A percentile compares a stretch with the other conserved stretches of the same genome.
These are phyloP conservation scores for Callospermophilus lateralis DNA, from an alignment of 2,113 vertebrate genomes.

Conservation along the genomic window DNA sequence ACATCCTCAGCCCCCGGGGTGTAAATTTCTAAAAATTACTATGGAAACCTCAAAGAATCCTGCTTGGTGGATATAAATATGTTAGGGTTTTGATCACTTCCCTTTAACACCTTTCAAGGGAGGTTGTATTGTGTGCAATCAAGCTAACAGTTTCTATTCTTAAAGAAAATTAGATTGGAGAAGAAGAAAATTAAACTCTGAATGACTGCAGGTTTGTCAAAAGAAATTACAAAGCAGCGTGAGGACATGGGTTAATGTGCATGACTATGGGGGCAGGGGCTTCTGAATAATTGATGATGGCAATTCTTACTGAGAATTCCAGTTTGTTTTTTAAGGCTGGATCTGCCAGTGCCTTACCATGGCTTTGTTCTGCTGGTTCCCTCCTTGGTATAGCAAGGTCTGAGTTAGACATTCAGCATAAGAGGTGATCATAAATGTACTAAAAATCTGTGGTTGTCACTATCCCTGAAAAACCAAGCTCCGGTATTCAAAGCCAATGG, in stretches of 20 bases:
- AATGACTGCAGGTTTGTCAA: background rate
- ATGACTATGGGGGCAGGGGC: background rate
- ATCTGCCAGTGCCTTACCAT: background rate
- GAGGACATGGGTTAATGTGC: background rate
- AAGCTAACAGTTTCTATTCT: conserved; percentile 19
- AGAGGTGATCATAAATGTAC: background rate
- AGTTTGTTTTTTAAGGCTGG: background rate
- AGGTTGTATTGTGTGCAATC: background rate
- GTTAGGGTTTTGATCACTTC: background rate
- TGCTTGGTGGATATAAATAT: background rate
- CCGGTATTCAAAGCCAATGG: background rate
- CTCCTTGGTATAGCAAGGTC: background rate
- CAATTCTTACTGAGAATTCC: background rate
- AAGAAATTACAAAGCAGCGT: background rate
- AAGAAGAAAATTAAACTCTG: background rate
- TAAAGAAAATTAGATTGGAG: background rate
- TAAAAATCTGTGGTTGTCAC: background rate
- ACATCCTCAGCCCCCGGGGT: too few relatives aligned
- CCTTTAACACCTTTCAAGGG: background rate
- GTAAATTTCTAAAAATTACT: background rate
- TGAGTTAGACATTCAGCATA: background rate
- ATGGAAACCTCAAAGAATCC: background rate
- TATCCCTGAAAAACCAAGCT: background rate
- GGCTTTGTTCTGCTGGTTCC: background rate
- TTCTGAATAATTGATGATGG: background rate